These are phyloP conservation scores for Polyommatus icarus DNA, from an alignment of 2,888 invertebrate species.

Conservation along the genomic window DNA sequence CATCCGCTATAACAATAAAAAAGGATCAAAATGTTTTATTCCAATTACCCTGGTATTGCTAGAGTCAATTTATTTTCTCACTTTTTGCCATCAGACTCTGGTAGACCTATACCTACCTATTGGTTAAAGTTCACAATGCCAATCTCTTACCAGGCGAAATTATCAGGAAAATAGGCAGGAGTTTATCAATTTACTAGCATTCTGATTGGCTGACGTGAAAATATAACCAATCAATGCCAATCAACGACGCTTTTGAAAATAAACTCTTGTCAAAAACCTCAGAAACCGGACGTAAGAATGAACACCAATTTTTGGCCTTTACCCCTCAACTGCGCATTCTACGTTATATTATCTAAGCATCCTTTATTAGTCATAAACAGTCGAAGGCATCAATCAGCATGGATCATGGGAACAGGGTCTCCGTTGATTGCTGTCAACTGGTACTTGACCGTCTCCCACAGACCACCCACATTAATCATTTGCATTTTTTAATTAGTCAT, in stretches of 20 bases:
- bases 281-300: not conserved
- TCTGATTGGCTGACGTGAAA: not conserved
- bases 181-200: too few relatives aligned
- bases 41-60: too few relatives aligned
- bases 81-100: too few relatives aligned
- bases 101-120: too few relatives aligned
- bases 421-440: slow-evolving; percentile 67
- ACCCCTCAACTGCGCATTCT: not conserved
- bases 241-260: not conserved
- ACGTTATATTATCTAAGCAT: not conserved
- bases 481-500: slow-evolving; percentile 30
- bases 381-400: slow-evolving; percentile 22
- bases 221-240: not conserved
- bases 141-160: too few relatives aligned
- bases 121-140: too few relatives aligned
- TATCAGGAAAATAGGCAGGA: too few relatives aligned
- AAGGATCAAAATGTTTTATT: too few relatives aligned
- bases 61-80: too few relatives aligned
- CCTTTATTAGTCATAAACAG: slow-evolving; percentile 28
- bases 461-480: slow-evolving; percentile 45
- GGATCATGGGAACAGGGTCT: slow-evolving; percentile 39
- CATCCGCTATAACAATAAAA: too few relatives aligned
- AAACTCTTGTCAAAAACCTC: too few relatives aligned
- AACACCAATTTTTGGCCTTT: not conserved
- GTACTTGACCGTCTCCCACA: slow-evolving; percentile 66